Evolutionary conservation across 2,797 vertebrate genomes (phyloP).

Genomic region (Gallinago nigripennis): DNA sequence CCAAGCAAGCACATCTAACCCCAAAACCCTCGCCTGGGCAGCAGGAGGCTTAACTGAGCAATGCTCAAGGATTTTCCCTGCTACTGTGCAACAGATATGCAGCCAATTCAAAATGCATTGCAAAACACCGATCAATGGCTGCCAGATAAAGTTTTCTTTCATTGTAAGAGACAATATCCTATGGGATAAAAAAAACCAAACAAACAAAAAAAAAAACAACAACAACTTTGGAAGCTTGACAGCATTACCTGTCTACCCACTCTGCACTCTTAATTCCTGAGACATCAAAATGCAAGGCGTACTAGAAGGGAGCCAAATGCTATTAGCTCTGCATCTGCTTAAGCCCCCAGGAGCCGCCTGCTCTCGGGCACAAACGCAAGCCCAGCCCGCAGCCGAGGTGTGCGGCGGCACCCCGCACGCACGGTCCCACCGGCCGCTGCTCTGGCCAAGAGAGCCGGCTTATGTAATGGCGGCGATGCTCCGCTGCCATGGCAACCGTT

Average conservation of each 20-base stretch:
- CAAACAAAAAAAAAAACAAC: not conserved
- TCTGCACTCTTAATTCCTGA: not conserved
- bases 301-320: not conserved
- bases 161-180: not conserved
- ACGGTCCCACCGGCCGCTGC: not conserved
- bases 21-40: not conserved
- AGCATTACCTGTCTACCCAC: not conserved
- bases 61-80: not conserved
- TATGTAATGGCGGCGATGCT: conserved; percentile 40
- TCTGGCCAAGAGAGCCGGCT: not conserved
- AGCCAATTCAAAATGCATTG: not conserved
- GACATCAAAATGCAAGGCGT: not conserved
- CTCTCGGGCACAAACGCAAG: not conserved
- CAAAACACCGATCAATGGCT: not conserved
- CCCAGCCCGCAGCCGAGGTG: rapidly evolving
- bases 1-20: not conserved
- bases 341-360: rapidly evolving
- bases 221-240: not conserved
- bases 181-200: not conserved
- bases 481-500: conserved; percentile 63
- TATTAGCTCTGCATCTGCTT: not conserved
- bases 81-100: not conserved
- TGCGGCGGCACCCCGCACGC: not conserved
- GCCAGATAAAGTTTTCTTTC: not conserved
- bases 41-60: not conserved